Evolutionary conservation across 2,797 vertebrate genomes (phyloP), one percentile per base, ranked within the genome.

Genomic region (Neomorphus geoffroyi): DNA sequence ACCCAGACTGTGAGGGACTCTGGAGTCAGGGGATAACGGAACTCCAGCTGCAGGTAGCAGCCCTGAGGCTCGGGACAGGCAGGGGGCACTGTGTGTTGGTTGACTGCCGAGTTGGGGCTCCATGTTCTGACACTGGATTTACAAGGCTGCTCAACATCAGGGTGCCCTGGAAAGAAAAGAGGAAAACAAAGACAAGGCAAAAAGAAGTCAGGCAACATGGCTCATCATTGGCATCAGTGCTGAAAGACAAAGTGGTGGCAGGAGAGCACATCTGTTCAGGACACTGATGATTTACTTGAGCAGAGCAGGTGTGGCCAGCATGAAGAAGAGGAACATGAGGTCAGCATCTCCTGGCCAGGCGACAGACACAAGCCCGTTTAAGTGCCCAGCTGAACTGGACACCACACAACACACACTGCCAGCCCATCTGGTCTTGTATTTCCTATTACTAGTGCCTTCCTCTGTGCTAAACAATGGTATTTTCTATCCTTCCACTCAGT

Each of bases 91-190:
- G 98, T 90, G 91, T 98, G 96, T 79, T 98, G 96, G 73, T 98
- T 98, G 82, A 98, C 98, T 2, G 98, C 98, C 0, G 99, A 98
- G 86, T 99, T 99, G 70, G 99, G 99, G 74, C 99, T 99, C 99
- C 99, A 99, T 1, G 99, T 99, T 71, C 98, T 98, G 46, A 99
- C 99, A 8, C 99, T 99, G 95, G 99, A 98, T 96, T 99, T 99
- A 85, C 99, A 99, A 12, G 98, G 98, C 96, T 99, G 99, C 95
- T 99, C 99, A 62, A 99, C 99, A 11, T 99, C 99, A 78, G 99
- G 99, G 78, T 99, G 99, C 41, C 99, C 99, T 98, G 80, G 75
- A 64, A 84, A 72, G 67, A 67, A 79, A 33, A 73, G 48, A 57
- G 32, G 22, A 54, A 87, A 48, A 4, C n/a, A 88, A 80, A 74